Percentiles rank a stretch among this genome's conserved stretches.
Evolutionary conservation across 2,888 invertebrate species (phyloP).

Genomic region (Drosophila conformis): DNA sequence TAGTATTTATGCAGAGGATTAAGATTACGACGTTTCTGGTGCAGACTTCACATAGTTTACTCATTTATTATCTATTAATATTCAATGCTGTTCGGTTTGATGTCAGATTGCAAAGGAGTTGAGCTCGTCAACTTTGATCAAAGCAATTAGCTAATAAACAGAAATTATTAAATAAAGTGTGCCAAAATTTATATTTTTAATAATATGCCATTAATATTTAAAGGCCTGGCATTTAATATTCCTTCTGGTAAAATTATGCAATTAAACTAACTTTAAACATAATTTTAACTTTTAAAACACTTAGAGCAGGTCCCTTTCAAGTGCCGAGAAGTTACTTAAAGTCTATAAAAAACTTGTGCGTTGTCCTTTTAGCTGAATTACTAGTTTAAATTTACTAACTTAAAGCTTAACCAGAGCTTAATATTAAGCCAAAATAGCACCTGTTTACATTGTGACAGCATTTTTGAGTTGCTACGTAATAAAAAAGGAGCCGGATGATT

Average conservation of each 20-base stretch:
- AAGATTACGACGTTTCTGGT: not conserved
- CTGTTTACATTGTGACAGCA: conserved; percentile 12
- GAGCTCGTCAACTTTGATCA: not conserved
- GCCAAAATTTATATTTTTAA: not conserved
- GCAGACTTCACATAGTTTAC: not conserved
- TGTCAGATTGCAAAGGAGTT: not conserved
- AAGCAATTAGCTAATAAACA: not conserved
- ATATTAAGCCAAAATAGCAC: conserved; percentile 6
- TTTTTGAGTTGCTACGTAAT: conserved; percentile 2
- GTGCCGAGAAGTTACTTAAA: not conserved
- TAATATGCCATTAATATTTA: not conserved
- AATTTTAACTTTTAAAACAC: not conserved
- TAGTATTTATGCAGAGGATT: not conserved
- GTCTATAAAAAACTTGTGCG: not conserved
- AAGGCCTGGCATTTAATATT: not conserved
- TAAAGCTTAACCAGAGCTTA: not conserved
- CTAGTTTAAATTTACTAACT: too few species aligned
- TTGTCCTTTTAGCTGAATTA: not conserved
- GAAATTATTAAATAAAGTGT: not conserved
- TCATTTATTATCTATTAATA: not conserved
- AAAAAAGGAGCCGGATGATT: conserved; percentile 1
- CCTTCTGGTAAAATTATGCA: not conserved
- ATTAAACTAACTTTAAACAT: not conserved
- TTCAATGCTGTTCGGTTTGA: not conserved
- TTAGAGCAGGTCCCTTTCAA: not conserved